Evolutionary conservation across 2,888 invertebrate species (phyloP).

Genomic region (Camptogramma bilineatum): DNA sequence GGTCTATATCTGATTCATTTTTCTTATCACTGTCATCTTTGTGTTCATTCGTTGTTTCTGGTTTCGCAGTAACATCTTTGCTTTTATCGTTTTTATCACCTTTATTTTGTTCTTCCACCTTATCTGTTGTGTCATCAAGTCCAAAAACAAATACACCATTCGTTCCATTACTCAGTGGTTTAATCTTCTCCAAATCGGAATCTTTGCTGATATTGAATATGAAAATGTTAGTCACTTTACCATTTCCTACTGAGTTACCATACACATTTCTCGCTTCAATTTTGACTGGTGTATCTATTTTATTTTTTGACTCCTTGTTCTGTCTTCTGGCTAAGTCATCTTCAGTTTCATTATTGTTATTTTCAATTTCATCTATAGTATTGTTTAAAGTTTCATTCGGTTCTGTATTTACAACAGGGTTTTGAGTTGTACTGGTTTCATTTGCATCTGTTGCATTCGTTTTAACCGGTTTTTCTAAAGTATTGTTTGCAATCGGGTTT

Average conservation of each 20-base stretch:
- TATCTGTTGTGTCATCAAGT: slow-evolving; percentile 13
- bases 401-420: slow-evolving; percentile 7
- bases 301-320: slow-evolving; percentile 29
- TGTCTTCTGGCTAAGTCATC: slow-evolving; percentile 22
- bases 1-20: not conserved
- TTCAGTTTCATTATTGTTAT: slow-evolving; percentile 15
- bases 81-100: slow-evolving; percentile 6
- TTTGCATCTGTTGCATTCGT: slow-evolving; percentile 18
- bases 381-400: not conserved
- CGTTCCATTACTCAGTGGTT: slow-evolving; percentile 39
- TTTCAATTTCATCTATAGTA: slow-evolving; percentile 2
- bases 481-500: not conserved
- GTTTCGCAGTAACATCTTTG: slow-evolving; percentile 3
- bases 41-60: not conserved
- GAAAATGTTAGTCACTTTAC: slow-evolving; percentile 66
- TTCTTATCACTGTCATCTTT: not conserved
- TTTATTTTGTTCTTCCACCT: not conserved
- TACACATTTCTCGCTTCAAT: slow-evolving; percentile 54
- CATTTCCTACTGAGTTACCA: slow-evolving; percentile 59
- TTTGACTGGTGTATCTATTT: slow-evolving; percentile 34
- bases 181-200: slow-evolving; percentile 44
- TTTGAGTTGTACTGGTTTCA: slow-evolving; percentile 6
- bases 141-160: slow-evolving; percentile 41
- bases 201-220: slow-evolving; percentile 57
- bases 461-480: slow-evolving; percentile 7